A percentile compares a stretch with the other conserved stretches of the same genome.
Evolutionary conservation across 2,888 invertebrate species (phyloP).

Genomic region (Sepioteuthis lessoniana): DNA sequence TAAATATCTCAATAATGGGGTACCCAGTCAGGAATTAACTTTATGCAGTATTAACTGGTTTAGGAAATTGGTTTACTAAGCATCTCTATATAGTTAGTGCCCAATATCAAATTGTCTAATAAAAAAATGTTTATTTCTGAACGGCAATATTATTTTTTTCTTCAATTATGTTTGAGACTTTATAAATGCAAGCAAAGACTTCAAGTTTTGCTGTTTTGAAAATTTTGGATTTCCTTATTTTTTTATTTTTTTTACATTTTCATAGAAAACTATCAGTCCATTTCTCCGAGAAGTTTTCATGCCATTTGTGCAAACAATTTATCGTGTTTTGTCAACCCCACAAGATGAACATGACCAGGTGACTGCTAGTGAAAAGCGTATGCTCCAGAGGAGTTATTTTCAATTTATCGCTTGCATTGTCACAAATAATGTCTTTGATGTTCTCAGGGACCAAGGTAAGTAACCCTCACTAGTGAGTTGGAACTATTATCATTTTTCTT

Average conservation of each 20-base stretch:
- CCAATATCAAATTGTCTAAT: not conserved
- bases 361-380: slow-evolving; percentile 75
- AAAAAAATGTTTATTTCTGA: not conserved
- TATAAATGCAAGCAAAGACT: not conserved
- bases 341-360: slow-evolving; percentile 77
- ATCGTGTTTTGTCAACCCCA: slow-evolving; percentile 75
- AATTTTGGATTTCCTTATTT: not conserved
- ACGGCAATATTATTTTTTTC: not conserved
- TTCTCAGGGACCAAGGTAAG: slow-evolving; percentile 72
- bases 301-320: slow-evolving; percentile 77
- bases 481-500: not conserved
- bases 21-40: too few relatives aligned
- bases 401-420: slow-evolving; percentile 77
- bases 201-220: not conserved
- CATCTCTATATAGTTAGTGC: too few relatives aligned
- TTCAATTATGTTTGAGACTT: not conserved
- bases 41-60: too few relatives aligned
- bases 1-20: too few relatives aligned
- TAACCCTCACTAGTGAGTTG: not conserved
- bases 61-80: too few relatives aligned
- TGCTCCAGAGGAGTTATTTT: slow-evolving; percentile 77
- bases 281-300: slow-evolving; percentile 77
- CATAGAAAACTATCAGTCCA: slow-evolving; percentile 77
- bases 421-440: slow-evolving; percentile 77
- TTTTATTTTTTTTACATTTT: slow-evolving; percentile 50